Evolutionary conservation across 2,113 vertebrate genomes (phyloP).

Genomic region (Eptesicus fuscus): DNA sequence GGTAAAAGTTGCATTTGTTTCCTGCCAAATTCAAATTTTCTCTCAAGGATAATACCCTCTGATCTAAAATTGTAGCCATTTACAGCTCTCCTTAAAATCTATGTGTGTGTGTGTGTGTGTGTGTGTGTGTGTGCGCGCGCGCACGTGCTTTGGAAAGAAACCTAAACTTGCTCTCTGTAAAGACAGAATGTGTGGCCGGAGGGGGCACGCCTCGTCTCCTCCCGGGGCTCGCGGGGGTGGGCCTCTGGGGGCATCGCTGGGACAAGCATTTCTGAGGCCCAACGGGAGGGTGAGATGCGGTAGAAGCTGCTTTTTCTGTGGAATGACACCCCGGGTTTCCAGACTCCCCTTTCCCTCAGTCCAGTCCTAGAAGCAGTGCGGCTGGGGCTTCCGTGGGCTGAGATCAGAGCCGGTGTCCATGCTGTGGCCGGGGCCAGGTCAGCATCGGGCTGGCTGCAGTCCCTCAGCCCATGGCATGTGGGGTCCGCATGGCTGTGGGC

Average conservation of each 20-base stretch:
- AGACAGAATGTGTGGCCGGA: not conserved
- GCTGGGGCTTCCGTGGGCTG: not conserved
- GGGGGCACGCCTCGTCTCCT: no score
- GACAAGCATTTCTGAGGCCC: not conserved
- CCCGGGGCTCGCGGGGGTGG: not conserved
- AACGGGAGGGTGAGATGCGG: not conserved
- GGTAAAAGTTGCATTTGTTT: not conserved
- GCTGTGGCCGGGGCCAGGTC: no score
- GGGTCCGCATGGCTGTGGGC: no score
- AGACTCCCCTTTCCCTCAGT: not conserved
- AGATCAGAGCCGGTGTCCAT: not conserved
- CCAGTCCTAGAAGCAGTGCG: not conserved
- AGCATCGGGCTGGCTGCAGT: not conserved
- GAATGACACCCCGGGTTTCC: not conserved
- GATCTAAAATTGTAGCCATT: slow-evolving; percentile 41
- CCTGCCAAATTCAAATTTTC: slow-evolving; percentile 29
- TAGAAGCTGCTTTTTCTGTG: not conserved
- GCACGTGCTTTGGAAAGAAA: slow-evolving; percentile 20
- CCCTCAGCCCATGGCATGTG: not conserved
- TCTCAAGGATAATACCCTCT: slow-evolving; percentile 3
- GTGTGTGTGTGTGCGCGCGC: no score
- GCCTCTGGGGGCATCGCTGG: no score
- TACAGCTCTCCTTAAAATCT: slow-evolving; percentile 13
- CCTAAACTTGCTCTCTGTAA: slow-evolving; percentile 11
- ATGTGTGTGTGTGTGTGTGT: not conserved